phyloP scores from a whole-genome alignment of 2,888 invertebrate species.

The Calameuta filiformis region DNA sequence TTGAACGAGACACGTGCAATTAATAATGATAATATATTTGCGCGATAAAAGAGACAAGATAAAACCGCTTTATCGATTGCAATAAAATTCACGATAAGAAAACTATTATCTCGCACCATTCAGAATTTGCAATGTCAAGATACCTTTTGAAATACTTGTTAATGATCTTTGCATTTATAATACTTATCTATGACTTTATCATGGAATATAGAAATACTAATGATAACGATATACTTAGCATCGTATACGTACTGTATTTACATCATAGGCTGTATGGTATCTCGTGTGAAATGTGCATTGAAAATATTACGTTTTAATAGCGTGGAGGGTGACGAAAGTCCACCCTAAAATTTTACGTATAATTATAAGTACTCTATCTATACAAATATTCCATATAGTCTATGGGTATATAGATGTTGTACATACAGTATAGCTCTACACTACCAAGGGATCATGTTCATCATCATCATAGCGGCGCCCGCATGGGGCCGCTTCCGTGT shows the following conservation, averaged over 20 bases:
- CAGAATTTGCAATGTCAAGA: neutral
- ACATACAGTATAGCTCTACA: neutral
- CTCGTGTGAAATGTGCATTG: neutral
- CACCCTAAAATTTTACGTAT: neutral
- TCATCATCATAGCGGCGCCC: slow-evolving; percentile 1
- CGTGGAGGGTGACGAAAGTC: neutral
- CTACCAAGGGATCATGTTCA: neutral
- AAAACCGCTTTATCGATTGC: neutral
- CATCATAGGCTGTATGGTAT: neutral
- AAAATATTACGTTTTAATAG: neutral
- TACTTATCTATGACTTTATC: neutral
- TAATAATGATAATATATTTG: neutral
- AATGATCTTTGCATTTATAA: neutral
- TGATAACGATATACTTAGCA: neutral
- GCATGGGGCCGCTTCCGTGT: neutral
- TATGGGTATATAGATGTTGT: neutral
- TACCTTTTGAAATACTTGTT: neutral
- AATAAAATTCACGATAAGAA: neutral
- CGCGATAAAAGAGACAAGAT: neutral
- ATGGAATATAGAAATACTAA: neutral
- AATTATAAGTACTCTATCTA: neutral
- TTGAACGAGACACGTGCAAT: neutral
- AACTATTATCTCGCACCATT: neutral
- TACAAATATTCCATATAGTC: neutral
- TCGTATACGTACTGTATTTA: neutral